Conservation (phyloP, 2,888 invertebrate species). For the Dermolepida albohirtum region DNA sequence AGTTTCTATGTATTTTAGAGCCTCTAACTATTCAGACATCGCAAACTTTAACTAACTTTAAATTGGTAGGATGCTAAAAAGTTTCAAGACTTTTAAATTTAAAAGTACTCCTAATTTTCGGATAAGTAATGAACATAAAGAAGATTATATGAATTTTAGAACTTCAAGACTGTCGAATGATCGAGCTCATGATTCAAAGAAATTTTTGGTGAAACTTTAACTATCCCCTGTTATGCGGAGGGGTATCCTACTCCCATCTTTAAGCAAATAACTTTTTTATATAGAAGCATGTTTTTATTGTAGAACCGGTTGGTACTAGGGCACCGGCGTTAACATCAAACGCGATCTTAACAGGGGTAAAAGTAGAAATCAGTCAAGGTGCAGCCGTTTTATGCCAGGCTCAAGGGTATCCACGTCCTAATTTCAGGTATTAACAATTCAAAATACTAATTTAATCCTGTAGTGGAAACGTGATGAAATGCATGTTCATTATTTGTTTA, state of each 20-base stretch:
- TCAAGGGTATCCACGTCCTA: slow-evolving; percentile 80
- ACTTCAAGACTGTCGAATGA: slow-evolving; percentile 60
- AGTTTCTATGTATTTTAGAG: slow-evolving; percentile 72
- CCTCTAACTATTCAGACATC: slow-evolving; percentile 81
- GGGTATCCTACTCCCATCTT: slow-evolving; percentile 70
- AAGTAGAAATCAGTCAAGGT: slow-evolving; percentile 66
- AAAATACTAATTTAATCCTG: neutral
- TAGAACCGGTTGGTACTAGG: slow-evolving; percentile 72
- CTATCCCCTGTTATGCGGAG: slow-evolving; percentile 69
- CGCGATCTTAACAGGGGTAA: slow-evolving; percentile 75
- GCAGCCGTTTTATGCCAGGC: slow-evolving; percentile 79
- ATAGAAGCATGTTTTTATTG: slow-evolving; percentile 35
- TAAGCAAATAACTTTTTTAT: slow-evolving; percentile 63
- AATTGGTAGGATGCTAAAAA: slow-evolving; percentile 57
- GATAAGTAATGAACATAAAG: slow-evolving; percentile 66
- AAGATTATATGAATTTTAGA: slow-evolving; percentile 49
- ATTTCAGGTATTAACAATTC: slow-evolving; percentile 72
- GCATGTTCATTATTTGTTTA: neutral
- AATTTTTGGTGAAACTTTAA: slow-evolving; percentile 56
- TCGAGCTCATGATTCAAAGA: slow-evolving; percentile 60
- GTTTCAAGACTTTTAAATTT: slow-evolving; percentile 63
- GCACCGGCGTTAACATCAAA: slow-evolving; percentile 73
- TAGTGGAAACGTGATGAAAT: neutral
- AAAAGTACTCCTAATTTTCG: slow-evolving; percentile 79
- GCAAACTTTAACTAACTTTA: slow-evolving; percentile 67